A percentile compares a stretch with the other conserved stretches of the same genome.
Conservation (phyloP, 1,140 invertebrate species). For the Vanessa tameamea region DNA sequence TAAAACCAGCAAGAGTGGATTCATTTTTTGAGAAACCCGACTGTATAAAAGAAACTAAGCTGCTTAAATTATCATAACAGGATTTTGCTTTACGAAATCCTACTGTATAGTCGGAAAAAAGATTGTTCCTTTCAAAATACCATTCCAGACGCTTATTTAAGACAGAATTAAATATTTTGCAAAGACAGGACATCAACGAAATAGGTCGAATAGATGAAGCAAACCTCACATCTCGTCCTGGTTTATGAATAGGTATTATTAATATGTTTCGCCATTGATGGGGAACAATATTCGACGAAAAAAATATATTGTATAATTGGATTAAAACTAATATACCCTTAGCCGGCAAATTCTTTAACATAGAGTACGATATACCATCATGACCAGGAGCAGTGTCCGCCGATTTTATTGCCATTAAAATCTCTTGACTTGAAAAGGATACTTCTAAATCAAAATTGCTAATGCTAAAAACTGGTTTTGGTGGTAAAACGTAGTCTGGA, state of each 20-base stretch:
- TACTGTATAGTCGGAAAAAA: too few species aligned
- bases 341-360: slow-evolving; percentile 7
- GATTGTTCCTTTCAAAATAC: too few species aligned
- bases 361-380: slow-evolving; percentile 13
- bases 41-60: too few species aligned
- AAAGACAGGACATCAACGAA: slow-evolving; percentile 19
- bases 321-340: slow-evolving; percentile 8
- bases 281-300: neutral
- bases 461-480: slow-evolving; percentile 1
- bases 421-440: slow-evolving; percentile 24
- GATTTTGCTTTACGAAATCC: too few species aligned
- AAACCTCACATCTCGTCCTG: slow-evolving; percentile 16
- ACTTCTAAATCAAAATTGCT: slow-evolving; percentile 13
- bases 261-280: slow-evolving; percentile 5
- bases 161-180: slow-evolving; percentile 4
- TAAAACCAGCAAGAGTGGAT: too few species aligned
- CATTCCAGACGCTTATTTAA: too few species aligned
- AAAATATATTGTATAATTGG: slow-evolving; percentile 5
- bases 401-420: slow-evolving; percentile 30
- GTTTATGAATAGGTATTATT: neutral
- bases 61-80: too few species aligned
- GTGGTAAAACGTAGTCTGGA: slow-evolving; percentile 18
- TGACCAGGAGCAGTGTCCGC: slow-evolving; percentile 9
- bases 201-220: neutral
- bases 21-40: too few species aligned